Conservation (phyloP, 92 coral and sea anemone genomes). For the Palythoa caribaeorum region DNA sequence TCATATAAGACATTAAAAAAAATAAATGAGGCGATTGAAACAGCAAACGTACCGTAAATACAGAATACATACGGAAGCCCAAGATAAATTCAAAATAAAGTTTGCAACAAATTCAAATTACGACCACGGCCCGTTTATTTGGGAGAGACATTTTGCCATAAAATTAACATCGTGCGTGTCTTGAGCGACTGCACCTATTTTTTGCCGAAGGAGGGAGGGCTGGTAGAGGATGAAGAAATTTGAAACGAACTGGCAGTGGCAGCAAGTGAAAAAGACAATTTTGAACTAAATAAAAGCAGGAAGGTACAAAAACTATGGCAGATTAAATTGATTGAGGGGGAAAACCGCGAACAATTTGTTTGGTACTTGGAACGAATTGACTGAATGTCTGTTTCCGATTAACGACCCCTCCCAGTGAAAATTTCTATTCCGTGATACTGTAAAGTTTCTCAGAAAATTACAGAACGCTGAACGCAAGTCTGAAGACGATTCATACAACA, state of each 20-base stretch:
- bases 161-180: constrained; percentile 31
- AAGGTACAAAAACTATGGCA: constrained; percentile 27
- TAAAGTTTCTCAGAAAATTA: constrained; percentile 28
- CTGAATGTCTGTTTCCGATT: constrained; percentile 24
- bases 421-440: constrained; percentile 18
- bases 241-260: constrained; percentile 28
- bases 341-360: constrained; percentile 33
- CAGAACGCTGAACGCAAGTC: constrained; percentile 18
- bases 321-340: constrained; percentile 33
- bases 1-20: constrained; percentile 26
- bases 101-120: constrained; percentile 24
- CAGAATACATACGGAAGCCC: constrained; percentile 2
- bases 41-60: constrained; percentile 10
- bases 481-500: constrained; percentile 22
- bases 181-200: constrained; percentile 36
- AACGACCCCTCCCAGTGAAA: constrained; percentile 30
- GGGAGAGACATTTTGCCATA: constrained; percentile 3
- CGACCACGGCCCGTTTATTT: constrained; percentile 7
- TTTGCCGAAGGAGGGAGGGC: constrained; percentile 41
- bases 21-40: constrained; percentile 35
- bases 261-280: constrained; percentile 34
- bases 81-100: constrained; percentile 6
- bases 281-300: constrained; percentile 32
- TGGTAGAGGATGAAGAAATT: constrained; percentile 33
- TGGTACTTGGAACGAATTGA: constrained; percentile 33